Evolutionary conservation across 1,140 invertebrate genomes (phyloP), one percentile per base, ranked within the genome.

Genomic region (Subanguina moxae): DNA sequence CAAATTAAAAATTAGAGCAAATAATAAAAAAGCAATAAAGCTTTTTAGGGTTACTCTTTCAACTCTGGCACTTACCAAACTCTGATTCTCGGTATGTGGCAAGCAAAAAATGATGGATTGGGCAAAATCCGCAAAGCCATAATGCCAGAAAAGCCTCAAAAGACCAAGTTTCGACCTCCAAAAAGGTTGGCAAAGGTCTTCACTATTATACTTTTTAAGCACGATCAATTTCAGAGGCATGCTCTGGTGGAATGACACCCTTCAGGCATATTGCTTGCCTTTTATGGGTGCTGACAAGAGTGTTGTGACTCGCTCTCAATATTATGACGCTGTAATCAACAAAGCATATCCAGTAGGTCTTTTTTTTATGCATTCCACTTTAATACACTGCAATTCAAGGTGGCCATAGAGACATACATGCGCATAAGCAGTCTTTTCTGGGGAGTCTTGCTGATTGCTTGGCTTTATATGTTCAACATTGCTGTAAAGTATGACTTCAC

Each of bases 231-330:
- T 43, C 74, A 90, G 89, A 68, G 76, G 84, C 0, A 57, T 84
- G 0, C 68, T 91, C 13, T 90, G 90, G 78, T 86, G 86, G 59
- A 87, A 85, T 63, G 71, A 86, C 1, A 82, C 88, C 25, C 84
- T 87, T 1, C 80, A 87, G 57, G 86, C 86, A n/a, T 93, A 88
- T 87, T 89, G 88, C 75, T 45, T 90, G 0, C 87, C 89, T 15
- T 94, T 94, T 83, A 87, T 87, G 0, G 90, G 90, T 9, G 85
- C 89, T 25, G 93, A 96, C 85, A 86, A 87, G 65, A 89, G 90
- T 8, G 88, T 95, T 9, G 88, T 90, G 1, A 80, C 87, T 62
- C 86, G 91, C 25, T 88, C 90, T 0, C 90, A 93, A 75, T 86
- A 89, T 56, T 88, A 87, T 78, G 86, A 90, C 1, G 89, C 88